A percentile compares a stretch with the other conserved stretches of the same genome.
Evolutionary conservation across 1,140 invertebrate genomes (phyloP).

Genomic region (Mizuhopecten yessoensis): DNA sequence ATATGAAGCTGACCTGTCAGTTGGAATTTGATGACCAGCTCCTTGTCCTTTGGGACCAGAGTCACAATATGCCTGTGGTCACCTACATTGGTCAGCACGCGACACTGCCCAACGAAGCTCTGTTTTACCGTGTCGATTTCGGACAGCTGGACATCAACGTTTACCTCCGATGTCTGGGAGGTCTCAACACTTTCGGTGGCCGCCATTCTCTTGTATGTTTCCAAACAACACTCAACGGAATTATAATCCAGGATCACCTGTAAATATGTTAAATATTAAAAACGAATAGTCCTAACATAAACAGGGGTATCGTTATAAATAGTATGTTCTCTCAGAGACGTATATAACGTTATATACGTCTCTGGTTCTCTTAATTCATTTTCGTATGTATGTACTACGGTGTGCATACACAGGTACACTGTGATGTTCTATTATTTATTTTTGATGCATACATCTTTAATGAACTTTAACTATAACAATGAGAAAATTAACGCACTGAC

Average conservation of each 20-base stretch:
- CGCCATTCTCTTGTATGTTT: neutral
- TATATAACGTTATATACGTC: too few species aligned
- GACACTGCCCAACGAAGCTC: slow-evolving; percentile 71
- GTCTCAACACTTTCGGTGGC: slow-evolving; percentile 76
- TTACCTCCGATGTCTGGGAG: slow-evolving; percentile 84
- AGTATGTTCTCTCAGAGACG: too few species aligned
- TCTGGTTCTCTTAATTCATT: too few species aligned
- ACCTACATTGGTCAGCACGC: slow-evolving; percentile 73
- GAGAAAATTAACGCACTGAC: too few species aligned
- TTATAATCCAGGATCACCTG: neutral
- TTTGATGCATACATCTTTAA: too few species aligned
- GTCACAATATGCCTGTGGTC: slow-evolving; percentile 75
- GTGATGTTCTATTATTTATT: too few species aligned
- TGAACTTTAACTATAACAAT: too few species aligned
- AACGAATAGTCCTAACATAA: too few species aligned
- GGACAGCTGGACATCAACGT: slow-evolving; percentile 23
- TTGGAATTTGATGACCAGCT: slow-evolving; percentile 80
- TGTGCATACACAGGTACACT: too few species aligned
- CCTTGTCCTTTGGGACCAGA: slow-evolving; percentile 73
- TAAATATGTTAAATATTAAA: neutral
- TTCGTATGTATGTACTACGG: too few species aligned
- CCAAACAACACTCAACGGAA: neutral
- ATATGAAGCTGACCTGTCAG: slow-evolving; percentile 72
- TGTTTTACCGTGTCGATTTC: slow-evolving; percentile 50
- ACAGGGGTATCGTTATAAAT: too few species aligned